Conservation (phyloP, 2,888 invertebrate genomes). For the Drosophila merina region DNA sequence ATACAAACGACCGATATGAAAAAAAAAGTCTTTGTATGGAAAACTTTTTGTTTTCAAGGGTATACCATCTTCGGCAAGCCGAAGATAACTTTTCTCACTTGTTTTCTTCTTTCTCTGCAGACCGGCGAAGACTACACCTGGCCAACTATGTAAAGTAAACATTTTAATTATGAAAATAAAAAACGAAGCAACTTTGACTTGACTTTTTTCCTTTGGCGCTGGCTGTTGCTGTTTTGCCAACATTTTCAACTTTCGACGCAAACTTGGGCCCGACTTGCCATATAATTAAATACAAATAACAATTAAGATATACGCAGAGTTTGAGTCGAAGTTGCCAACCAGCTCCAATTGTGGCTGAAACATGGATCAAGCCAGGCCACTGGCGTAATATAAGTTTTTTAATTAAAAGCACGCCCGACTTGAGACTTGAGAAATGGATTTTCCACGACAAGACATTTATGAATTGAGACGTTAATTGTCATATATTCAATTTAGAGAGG, state of each 20-base stretch:
- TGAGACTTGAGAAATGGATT: constrained; percentile 41
- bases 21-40: too few species aligned
- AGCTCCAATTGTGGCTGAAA: constrained; percentile 38
- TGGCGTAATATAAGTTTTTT: constrained; percentile 51
- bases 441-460: constrained; percentile 50
- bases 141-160: constrained; percentile 49
- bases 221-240: constrained; percentile 21
- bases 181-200: constrained; percentile 26
- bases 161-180: constrained; percentile 47
- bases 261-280: constrained; percentile 29
- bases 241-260: constrained; percentile 35
- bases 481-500: constrained; percentile 18
- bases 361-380: constrained; percentile 21
- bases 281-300: constrained; percentile 66
- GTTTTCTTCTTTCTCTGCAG: too few species aligned
- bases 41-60: too few species aligned
- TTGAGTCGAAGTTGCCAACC: constrained; percentile 10
- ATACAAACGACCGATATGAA: too few species aligned
- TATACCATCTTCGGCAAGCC: too few species aligned
- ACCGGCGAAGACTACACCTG: constrained; percentile 23
- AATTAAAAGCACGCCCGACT: constrained; percentile 54
- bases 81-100: too few species aligned
- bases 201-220: constrained; percentile 13
- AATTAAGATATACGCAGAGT: constrained; percentile 45
- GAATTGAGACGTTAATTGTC: constrained; percentile 68